Base-by-base conservation (phyloP, 2,888 invertebrate species). In the Lobophora halterata region DNA sequence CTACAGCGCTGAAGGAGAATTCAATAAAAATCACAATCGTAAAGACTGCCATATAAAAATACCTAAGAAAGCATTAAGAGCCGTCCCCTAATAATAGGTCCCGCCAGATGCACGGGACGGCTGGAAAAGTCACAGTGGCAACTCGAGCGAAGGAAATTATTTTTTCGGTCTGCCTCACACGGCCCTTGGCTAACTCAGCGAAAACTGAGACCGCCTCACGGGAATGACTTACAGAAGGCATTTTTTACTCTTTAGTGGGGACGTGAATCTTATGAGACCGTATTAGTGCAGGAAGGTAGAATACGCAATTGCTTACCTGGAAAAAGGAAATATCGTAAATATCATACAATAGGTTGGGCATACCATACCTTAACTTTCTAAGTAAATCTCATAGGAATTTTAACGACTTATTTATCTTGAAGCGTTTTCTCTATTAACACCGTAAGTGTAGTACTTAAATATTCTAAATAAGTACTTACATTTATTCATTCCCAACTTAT, bases 81-180 rank as follows among this genome's bases (percentile, higher is more conserved):
- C 77, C 73, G 80, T 76, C 82, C 86, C 85, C 82, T 79, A 81
- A 86, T 85, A 86, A 86, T 81, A 82, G 77, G 82, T 71, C 73
- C 78, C 83, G 86, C 83, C 87, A 86, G 85, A 85, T 87, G 87
- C 80, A 82, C 78, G 79, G 78, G 81, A 86, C 85, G 82, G 78
- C 74, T 79, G 81, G 82, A 83, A 85, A 86, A 86, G 81, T 86
- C 83, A 81, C 82, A 73, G 74, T 69, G 80, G 74, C 69, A 76
- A 79, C 75, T 82, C 83, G 77, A 83, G 81, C 86, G 85, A 70
- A 63, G 75, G 76, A 82, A 86, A 83, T 87, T 76, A 82, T 83
- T 86, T 86, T 86, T 83, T 85, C 86, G 86, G 86, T 86, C 86
- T 85, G 67, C 81, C 86, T 79, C 82, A 87, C 86, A 79, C 78